Conservation (phyloP, 1,140 invertebrate species). For the Zaprionus kolodkinae region DNA sequence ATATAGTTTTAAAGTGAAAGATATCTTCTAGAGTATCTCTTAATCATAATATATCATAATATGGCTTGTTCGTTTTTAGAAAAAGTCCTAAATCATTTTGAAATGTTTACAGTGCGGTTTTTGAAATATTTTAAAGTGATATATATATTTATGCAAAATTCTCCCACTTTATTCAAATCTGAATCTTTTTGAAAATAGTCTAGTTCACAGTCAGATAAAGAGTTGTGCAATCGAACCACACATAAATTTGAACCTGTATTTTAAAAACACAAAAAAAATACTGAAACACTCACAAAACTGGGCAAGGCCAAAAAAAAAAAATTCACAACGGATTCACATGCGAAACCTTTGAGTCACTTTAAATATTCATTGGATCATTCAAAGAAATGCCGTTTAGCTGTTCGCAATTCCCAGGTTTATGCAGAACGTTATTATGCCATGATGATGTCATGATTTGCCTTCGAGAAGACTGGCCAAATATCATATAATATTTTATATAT, state of each 20-base stretch:
- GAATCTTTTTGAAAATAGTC: background rate
- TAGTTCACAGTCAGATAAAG: background rate
- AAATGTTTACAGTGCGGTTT: background rate
- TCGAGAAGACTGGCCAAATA: conserved; percentile 17
- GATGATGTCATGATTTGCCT: conserved; percentile 66
- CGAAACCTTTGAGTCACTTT: conserved; percentile 53
- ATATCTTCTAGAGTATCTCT: too few species aligned
- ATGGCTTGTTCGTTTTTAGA: too few species aligned
- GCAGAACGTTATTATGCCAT: conserved; percentile 55
- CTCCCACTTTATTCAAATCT: background rate
- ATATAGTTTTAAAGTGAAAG: too few species aligned
- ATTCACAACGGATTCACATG: conserved; percentile 31
- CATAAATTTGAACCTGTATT: conserved; percentile 2
- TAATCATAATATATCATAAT: too few species aligned
- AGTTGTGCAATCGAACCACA: background rate
- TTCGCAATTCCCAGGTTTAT: conserved; percentile 33
- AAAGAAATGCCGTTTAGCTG: conserved; percentile 62
- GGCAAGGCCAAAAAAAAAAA: conserved; percentile 33
- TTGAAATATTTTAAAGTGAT: background rate
- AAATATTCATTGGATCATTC: conserved; percentile 53
- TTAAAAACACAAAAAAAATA: background rate
- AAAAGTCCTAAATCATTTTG: too few species aligned
- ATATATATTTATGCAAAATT: background rate
- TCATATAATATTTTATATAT: conserved; percentile 14
- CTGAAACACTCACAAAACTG: conserved; percentile 25